A percentile compares a stretch with the other conserved stretches of the same genome.
phyloP scores from a whole-genome alignment of 2,797 vertebrate genomes.

The Sebastes taczanowskii region DNA sequence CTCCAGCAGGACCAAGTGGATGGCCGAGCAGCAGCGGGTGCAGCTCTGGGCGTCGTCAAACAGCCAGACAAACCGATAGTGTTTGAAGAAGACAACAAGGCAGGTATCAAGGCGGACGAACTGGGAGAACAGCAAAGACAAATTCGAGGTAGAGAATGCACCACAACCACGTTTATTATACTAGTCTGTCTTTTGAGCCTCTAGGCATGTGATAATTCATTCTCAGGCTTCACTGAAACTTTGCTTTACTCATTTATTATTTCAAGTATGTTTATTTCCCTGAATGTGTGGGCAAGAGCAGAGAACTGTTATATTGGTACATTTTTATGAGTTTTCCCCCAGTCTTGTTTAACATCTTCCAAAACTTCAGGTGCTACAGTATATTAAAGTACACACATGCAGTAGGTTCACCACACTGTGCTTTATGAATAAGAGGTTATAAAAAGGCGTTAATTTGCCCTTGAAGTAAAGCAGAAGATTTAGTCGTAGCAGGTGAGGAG shows the following conservation, averaged over 20 bases:
- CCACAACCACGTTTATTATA: neutral
- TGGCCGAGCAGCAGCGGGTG: slow-evolving; percentile 36
- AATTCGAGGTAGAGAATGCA: slow-evolving; percentile 66
- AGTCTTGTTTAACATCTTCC: neutral
- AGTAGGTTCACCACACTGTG: neutral
- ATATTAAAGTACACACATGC: neutral
- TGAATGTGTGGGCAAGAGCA: neutral
- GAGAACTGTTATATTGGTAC: neutral
- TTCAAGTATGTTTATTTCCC: neutral
- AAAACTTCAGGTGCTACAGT: neutral
- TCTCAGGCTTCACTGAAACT: neutral
- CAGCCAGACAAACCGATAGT: slow-evolving; percentile 75
- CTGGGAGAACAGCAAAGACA: slow-evolving; percentile 81
- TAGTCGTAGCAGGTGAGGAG: neutral
- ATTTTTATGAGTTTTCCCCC: neutral
- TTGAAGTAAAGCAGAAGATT: neutral
- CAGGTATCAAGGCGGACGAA: slow-evolving; percentile 79
- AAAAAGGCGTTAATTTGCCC: neutral
- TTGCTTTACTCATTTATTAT: neutral
- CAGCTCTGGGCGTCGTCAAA: slow-evolving; percentile 43
- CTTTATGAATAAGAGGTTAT: neutral
- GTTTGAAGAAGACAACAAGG: slow-evolving; percentile 82
- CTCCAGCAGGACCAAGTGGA: slow-evolving; percentile 73
- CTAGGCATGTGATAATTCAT: neutral
- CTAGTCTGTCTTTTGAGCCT: neutral